Evolutionary conservation across 2,888 invertebrate genomes (phyloP), one percentile per base, ranked within the genome.

Genomic region (Lepidocyrtinus sp.): DNA sequence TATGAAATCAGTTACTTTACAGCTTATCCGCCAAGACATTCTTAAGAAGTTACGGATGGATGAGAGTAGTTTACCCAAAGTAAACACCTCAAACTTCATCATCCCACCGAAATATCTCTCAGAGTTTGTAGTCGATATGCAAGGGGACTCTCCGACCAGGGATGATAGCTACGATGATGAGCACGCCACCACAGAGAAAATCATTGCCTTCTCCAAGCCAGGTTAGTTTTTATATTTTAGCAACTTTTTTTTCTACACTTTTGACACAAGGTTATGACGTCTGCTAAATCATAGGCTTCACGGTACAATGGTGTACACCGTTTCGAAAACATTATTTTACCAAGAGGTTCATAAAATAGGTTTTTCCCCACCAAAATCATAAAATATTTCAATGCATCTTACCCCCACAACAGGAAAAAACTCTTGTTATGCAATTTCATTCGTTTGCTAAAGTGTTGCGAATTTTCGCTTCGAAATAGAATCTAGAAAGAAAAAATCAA

Each of bases 151-250:
- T 65, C 81, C 84, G 9, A 79, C 82, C 21, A 62, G 78, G 24
- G 84, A 82, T 67, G 85, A 84, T 25, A 82, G 65, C 45, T 83
- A 82, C 68, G 85, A 85, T 68, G 86, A 86, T 67, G 86, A 86
- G 26, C 84, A 86, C 27, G 86, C 85, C 26, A 85, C 82, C 12
- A 85, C 85, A 7, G 82, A 86, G 62, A 86, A 86, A 75, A 86
- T 86, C 78, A 86, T 86, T 59, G 86, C 86, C 21, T 86, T 86
- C 79, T 85, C 86, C 63, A 86, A 83, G 81, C 83, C 84, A 59
- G 83, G 86, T 86, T 76, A 82, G 85, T 82, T 50, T n/a, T 12
- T 17, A 55, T 36, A 12, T 12, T 36, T 36, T 12, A 36, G 12
- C 36, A 9, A 9, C 19, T 21, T 21, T 7, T 59, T 59, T 59